Percentiles rank a stretch among this genome's conserved stretches.
Evolutionary conservation across 1,140 invertebrate species (phyloP).

Genomic region (Sitobion miscanthi): DNA sequence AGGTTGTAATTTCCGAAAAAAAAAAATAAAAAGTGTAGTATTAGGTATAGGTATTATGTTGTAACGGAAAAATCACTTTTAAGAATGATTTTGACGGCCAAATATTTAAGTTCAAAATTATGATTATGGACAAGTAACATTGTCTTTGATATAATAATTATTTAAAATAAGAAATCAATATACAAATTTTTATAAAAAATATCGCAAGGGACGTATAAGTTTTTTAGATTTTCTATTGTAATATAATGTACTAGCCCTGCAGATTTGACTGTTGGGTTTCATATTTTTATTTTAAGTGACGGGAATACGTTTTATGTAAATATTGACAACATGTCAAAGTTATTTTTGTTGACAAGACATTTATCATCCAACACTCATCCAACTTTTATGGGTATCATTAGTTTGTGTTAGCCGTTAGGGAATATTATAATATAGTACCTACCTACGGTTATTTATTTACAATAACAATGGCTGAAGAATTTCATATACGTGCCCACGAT

Average conservation of each 20-base stretch:
- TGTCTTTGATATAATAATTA: background rate
- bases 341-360: constrained; percentile 14
- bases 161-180: background rate
- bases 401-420: background rate
- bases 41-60: background rate
- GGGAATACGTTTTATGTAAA: background rate
- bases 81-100: background rate
- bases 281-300: background rate
- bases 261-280: background rate
- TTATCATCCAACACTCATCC: background rate
- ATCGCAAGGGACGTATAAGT: background rate
- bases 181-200: background rate
- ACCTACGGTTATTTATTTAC: too few species aligned
- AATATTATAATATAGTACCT: background rate
- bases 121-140: background rate
- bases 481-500: background rate
- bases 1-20: background rate
- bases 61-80: background rate
- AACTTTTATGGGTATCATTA: background rate
- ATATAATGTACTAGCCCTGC: background rate
- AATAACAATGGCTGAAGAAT: background rate
- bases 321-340: background rate
- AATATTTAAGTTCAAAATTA: background rate
- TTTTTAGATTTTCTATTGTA: background rate
- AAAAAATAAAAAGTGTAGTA: background rate